Evolutionary conservation across 2,797 vertebrate species (phyloP), one percentile per base, ranked within the genome.

Genomic region (Carapus acus): DNA sequence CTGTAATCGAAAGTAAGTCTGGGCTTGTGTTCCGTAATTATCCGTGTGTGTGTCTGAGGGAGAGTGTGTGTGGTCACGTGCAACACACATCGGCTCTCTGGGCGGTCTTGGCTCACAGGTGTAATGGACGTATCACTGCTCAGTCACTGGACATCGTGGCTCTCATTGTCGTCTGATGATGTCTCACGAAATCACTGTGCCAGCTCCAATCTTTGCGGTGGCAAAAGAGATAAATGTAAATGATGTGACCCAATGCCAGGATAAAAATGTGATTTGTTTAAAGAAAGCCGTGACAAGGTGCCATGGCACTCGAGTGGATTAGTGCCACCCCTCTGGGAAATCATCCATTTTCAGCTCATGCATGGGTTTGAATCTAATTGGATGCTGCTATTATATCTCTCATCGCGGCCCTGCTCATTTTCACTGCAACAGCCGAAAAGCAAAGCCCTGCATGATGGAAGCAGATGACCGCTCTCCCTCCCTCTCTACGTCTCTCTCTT

Each of bases 211-310:
- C 43, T 55, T 63, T 69, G 73, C 73, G 72, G 65, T 67, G 74
- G 56, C 64, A 15, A 22, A 31, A 52, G 52, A 71, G 74, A 64
- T 54, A 52, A 62, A 62, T 73, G 62, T 73, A 79, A 81, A 77
- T 55, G 76, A 61, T 67, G 73, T 77, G 80, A 81, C 74, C 74
- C 78, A 60, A 77, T 24, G 58, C 45, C 43, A 27, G 65, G 76
- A 79, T 80, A 78, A 77, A 84, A 80, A 81, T 81, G 82, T 71
- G 73, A 81, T 79, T 80, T 83, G 74, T 80, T 82, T 82, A 80
- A 77, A 79, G 79, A 83, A 70, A 75, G 72, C 73, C 73, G 62
- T 76, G 77, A 82, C 76, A 81, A 81, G 80, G 80, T 83, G 75
- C 76, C 71, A 72, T 71, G 71, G 77, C 65, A 63, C 75, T 81